Evolutionary conservation across 2,113 vertebrate species (phyloP).

Genomic region (Hippopotamus amphibius): DNA sequence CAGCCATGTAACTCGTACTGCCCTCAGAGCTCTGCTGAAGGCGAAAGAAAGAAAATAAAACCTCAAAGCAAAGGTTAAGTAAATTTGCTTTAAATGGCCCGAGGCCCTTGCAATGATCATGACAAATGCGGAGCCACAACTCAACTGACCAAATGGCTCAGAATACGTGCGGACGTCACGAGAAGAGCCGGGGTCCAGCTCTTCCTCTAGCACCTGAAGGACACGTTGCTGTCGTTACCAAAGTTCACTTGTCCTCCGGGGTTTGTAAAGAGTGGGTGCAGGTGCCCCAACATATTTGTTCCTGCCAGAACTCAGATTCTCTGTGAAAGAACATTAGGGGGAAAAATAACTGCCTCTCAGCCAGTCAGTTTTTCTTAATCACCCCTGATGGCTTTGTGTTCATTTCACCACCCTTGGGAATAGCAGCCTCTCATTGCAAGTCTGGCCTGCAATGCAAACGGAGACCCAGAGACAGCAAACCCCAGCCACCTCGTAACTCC

Average conservation of each 20-base stretch:
- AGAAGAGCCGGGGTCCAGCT: not conserved
- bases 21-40: not conserved
- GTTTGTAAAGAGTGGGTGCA: not conserved
- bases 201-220: not conserved
- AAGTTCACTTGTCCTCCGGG: not conserved
- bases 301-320: not conserved
- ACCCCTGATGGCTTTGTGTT: not conserved
- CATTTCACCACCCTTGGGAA: not conserved
- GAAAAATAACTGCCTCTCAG: not conserved
- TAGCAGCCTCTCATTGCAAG: not conserved
- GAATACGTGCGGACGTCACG: not conserved
- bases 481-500: too few species aligned
- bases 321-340: not conserved
- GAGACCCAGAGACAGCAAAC: not conserved
- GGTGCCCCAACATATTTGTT: not conserved
- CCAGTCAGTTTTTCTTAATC: not conserved
- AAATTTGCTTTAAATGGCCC: not conserved
- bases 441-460: not conserved
- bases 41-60: not conserved
- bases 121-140: not conserved
- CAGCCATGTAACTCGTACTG: not conserved
- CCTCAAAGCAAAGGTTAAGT: not conserved
- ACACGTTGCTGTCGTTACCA: not conserved
- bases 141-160: not conserved
- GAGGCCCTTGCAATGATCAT: not conserved